Evolutionary conservation across 2,888 invertebrate species (phyloP).

Genomic region (Chymomyza caudatula): DNA sequence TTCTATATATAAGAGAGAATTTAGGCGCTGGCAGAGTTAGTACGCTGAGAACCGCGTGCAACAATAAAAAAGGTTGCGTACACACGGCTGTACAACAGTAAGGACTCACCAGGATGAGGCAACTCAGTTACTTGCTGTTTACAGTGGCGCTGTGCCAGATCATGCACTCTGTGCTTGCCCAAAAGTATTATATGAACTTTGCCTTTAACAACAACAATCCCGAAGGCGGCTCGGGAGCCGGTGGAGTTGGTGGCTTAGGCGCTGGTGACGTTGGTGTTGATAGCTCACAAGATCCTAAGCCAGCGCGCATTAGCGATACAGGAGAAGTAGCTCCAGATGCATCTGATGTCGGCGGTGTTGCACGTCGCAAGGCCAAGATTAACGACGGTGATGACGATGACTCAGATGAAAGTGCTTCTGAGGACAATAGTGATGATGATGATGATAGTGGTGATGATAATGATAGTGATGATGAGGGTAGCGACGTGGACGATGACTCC

Average conservation of each 20-base stretch:
- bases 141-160: constrained; percentile 40
- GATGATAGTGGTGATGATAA: background rate
- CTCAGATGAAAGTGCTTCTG: background rate
- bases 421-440: background rate
- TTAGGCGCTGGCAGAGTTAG: constrained; percentile 41
- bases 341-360: no score
- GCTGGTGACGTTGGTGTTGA: background rate
- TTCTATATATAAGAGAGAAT: constrained; percentile 64
- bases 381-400: no score
- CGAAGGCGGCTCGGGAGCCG: constrained; percentile 3
- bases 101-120: constrained; percentile 37
- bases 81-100: background rate
- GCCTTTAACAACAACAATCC: constrained; percentile 61
- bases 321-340: background rate
- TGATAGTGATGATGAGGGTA: background rate
- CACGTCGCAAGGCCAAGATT: no score
- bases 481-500: background rate
- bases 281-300: background rate
- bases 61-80: background rate
- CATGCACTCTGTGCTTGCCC: constrained; percentile 31
- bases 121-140: constrained; percentile 34
- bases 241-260: background rate
- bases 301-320: background rate
- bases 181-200: constrained; percentile 64
- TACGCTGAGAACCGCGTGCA: constrained; percentile 6